Base-by-base conservation (phyloP, 2,113 vertebrate species). In the Chloropsis hardwickii region DNA sequence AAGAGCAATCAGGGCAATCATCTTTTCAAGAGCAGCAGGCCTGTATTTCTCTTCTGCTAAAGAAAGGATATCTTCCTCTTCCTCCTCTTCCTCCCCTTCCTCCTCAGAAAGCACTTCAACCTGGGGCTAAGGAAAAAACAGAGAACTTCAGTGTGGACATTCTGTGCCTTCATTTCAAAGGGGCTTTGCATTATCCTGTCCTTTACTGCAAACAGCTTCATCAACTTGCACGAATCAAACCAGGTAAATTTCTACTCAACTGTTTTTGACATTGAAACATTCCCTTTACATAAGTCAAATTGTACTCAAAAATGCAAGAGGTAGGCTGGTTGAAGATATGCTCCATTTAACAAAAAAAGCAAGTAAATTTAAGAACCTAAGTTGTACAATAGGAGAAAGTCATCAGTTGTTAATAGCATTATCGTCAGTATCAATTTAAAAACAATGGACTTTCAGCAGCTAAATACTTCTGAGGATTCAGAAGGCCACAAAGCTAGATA, bases 81-180 rank as follows among this genome's bases (percentile, higher is more conserved):
- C 99, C 5, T 99, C 99, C 64, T 99, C 99, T 81, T 99, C 99
- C 65, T 99, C 99, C 6, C 99, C 99, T 97, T 99, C 99, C 94
- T 99, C 99, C 97, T 99, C 99, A n/a, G 99, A 99, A 83, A 99
- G 97, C 28, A 99, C 99, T 98, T 99, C 99, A 96, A 99, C 99
- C 98, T 99, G 99, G 19, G 99, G 99, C 99, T 99, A 81, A 79
- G 37, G 23, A 13, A 64, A 53, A 35, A n/a, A 58, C 16, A 66
- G 9, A 24, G 7, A 86, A 70, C 10, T 56, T 76, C 27, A 35
- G 1, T 1, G n/a, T 42, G 77, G 28, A 50, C 42, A 65, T 50
- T 73, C 5, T 20, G 6, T 58, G n/a, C 12, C 18, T n/a, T 84
- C 53, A 58, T 37, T 95, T 82, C 60, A 31, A 81, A 45, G 6